These are phyloP conservation scores for Lamellibrachia satsuma DNA, from an alignment of 2,888 invertebrate genomes.

Conservation along the genomic window DNA sequence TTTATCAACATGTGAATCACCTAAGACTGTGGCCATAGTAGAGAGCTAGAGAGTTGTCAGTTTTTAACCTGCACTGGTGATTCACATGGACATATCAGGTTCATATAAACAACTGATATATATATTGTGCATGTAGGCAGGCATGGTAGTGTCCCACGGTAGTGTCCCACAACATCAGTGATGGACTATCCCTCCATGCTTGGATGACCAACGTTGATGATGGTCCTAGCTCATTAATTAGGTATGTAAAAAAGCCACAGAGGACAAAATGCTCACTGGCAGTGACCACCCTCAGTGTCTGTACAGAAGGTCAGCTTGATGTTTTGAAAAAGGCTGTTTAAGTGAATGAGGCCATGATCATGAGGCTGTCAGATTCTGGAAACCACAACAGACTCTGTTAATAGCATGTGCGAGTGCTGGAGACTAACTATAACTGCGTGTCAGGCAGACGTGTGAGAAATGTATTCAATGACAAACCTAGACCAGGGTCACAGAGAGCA, in stretches of 20 bases:
- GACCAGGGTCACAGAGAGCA: neutral
- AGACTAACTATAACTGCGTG: neutral
- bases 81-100: neutral
- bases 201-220: no score
- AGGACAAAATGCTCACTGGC: no score
- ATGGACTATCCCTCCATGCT: no score
- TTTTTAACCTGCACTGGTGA: neutral
- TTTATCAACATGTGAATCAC: conserved; percentile 6
- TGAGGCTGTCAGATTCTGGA: neutral
- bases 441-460: neutral
- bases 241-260: no score
- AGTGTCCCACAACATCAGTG: no score
- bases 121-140: neutral
- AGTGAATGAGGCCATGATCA: neutral
- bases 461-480: neutral
- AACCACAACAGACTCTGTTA: neutral
- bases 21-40: neutral
- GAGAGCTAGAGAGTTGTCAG: neutral
- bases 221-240: no score
- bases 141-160: neutral
- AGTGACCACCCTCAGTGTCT: no score
- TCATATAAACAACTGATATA: conserved; percentile 6
- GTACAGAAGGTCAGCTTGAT: no score
- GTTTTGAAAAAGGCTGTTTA: no score
- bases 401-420: neutral